Conservation (phyloP, 2,113 vertebrate genomes). For the Thunnus maccoyii region DNA sequence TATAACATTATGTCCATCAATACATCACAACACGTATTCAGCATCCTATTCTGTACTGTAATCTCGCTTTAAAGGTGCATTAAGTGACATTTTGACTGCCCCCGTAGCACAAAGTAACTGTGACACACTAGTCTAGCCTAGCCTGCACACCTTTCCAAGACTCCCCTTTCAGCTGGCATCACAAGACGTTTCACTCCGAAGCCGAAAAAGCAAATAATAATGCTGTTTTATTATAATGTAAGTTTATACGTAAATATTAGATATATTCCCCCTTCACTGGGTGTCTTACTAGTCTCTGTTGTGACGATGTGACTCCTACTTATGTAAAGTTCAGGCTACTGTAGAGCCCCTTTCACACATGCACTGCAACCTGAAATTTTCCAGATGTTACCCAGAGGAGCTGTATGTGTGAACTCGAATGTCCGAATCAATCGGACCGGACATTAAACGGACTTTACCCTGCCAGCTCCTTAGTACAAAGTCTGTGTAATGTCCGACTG, state of each 20-base stretch:
- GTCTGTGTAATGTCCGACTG: too few species aligned
- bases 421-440: too few species aligned
- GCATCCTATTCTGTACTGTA: slow-evolving; percentile 48
- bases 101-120: slow-evolving; percentile 20
- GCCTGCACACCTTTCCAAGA: slow-evolving; percentile 18
- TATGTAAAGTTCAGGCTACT: slow-evolving; percentile 14
- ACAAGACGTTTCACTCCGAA: slow-evolving; percentile 51
- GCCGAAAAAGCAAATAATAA: slow-evolving; percentile 56
- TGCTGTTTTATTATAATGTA: slow-evolving; percentile 45
- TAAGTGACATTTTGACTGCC: slow-evolving; percentile 40
- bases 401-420: too few species aligned
- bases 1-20: slow-evolving; percentile 61
- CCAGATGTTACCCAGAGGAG: too few species aligned
- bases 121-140: slow-evolving; percentile 42
- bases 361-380: too few species aligned
- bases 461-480: too few species aligned
- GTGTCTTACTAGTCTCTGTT: slow-evolving; percentile 36
- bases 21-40: slow-evolving; percentile 66
- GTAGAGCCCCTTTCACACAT: not conserved
- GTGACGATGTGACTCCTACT: slow-evolving; percentile 29
- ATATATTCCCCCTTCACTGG: slow-evolving; percentile 46
- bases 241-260: slow-evolving; percentile 43
- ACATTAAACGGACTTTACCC: too few species aligned
- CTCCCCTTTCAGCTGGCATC: slow-evolving; percentile 26
- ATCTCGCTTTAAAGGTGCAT: slow-evolving; percentile 54